phyloP scores from a whole-genome alignment of 2,888 invertebrate species.

The Rhorus exstirpatorius region DNA sequence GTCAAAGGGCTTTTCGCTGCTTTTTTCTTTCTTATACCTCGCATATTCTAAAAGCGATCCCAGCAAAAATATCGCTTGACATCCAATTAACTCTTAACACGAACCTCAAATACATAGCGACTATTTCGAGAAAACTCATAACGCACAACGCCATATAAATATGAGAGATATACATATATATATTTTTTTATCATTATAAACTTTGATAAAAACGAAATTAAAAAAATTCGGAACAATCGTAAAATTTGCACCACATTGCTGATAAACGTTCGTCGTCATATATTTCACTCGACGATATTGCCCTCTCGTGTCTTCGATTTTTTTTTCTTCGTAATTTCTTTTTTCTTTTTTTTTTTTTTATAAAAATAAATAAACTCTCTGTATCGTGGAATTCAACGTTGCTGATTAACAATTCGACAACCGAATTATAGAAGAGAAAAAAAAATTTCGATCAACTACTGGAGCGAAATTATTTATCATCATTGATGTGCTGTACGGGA shows the following conservation, averaged over 20 bases:
- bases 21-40: slow-evolving; percentile 35
- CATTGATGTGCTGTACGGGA: slow-evolving; percentile 16
- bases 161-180: slow-evolving; percentile 6
- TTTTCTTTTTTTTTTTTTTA: slow-evolving; percentile 74
- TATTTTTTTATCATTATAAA: slow-evolving; percentile 24
- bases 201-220: slow-evolving; percentile 30
- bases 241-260: slow-evolving; percentile 26
- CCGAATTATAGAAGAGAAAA: slow-evolving; percentile 27
- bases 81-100: slow-evolving; percentile 61
- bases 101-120: slow-evolving; percentile 16
- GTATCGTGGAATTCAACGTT: slow-evolving; percentile 75
- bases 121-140: slow-evolving; percentile 14
- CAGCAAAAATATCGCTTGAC: slow-evolving; percentile 61
- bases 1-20: slow-evolving; percentile 48
- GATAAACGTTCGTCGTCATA: slow-evolving; percentile 13
- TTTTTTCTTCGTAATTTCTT: too few species aligned
- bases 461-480: slow-evolving; percentile 18
- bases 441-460: slow-evolving; percentile 29
- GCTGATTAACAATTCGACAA: slow-evolving; percentile 62
- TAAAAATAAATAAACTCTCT: slow-evolving; percentile 82
- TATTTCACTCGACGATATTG: slow-evolving; percentile 22
- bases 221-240: slow-evolving; percentile 40
- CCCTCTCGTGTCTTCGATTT: slow-evolving; percentile 15
- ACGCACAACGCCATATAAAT: slow-evolving; percentile 27
- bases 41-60: slow-evolving; percentile 27